A percentile compares a stretch with the other conserved stretches of the same genome.
phyloP scores from a whole-genome alignment of 2,797 vertebrate genomes.

The Lindbergichthys nudifrons region DNA sequence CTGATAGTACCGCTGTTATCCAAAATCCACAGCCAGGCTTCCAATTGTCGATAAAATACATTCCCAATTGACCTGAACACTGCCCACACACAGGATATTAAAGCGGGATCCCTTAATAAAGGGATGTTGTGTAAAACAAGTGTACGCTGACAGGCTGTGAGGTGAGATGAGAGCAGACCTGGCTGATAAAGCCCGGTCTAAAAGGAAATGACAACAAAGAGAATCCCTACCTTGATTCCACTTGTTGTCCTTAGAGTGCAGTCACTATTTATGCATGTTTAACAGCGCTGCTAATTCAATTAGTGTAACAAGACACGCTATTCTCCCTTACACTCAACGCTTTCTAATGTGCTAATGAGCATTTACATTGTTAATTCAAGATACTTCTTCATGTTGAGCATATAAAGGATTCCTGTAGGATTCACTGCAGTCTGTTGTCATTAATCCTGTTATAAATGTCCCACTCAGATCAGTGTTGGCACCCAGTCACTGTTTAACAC shows the following conservation, averaged over 20 bases:
- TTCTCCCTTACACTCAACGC: conserved; percentile 67
- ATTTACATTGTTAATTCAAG: conserved; percentile 76
- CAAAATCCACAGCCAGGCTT: not conserved
- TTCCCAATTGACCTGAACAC: not conserved
- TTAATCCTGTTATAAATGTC: conserved; percentile 54
- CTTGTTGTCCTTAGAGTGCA: conserved; percentile 74
- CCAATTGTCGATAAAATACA: not conserved
- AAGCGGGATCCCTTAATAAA: not conserved
- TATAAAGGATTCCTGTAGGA: conserved; percentile 67
- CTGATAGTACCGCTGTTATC: not conserved
- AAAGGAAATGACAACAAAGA: conserved; percentile 76
- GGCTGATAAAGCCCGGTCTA: conserved; percentile 67
- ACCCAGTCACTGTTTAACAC: conserved; percentile 23
- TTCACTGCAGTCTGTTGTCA: conserved; percentile 59
- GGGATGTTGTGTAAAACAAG: not conserved
- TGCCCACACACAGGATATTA: not conserved
- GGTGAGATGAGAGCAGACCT: conserved; percentile 43
- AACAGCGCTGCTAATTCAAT: conserved; percentile 83
- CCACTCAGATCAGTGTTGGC: conserved; percentile 15
- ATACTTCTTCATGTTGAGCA: conserved; percentile 66
- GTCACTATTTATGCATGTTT: conserved; percentile 81
- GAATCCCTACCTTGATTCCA: conserved; percentile 69
- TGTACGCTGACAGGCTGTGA: conserved; percentile 34
- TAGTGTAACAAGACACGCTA: conserved; percentile 75
- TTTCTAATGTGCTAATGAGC: conserved; percentile 79